Evolutionary conservation across 2,888 invertebrate species (phyloP), one percentile per base, ranked within the genome.

Genomic region (Quadriops clusia): DNA sequence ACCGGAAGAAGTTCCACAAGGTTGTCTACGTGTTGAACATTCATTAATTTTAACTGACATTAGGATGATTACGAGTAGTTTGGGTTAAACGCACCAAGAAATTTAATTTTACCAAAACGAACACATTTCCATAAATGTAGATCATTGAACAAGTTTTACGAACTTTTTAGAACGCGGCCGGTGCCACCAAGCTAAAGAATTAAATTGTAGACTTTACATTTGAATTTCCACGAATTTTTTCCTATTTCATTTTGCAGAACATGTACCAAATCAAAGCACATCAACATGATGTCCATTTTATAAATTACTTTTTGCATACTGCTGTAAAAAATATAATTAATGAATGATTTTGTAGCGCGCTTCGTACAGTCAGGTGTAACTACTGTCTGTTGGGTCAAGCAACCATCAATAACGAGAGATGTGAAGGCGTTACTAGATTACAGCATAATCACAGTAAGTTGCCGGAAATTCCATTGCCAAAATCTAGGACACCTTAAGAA

Each of bases 291-390:
- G 31, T 38, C 14, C 35, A 37, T 37, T 33, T 39, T 32, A 39
- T 39, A 41, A 41, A 41, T 40, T 32, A 36, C 32, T 34, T 38
- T 40, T 36, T 36, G 37, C 36, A 34, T 34, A 35, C 34, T 33
- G 21, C 29, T 16, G 30, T 14, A 35, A 38, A 38, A 38, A 38
- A 34, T 24, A 32, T 40, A 40, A 41, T 40, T 38, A 40, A 40
- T 40, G 41, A 39, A 42, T 33, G 36, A 35, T 39, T 37, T 33
- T 28, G 28, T 35, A 30, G 21, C 30, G 32, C 32, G 29, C 27
- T 34, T 33, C 22, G 18, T 33, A 39, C 34, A 28, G 30, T 37
- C 37, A 41, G 39, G 37, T 37, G 41, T 28, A 41, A 41, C 35
- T 36, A 30, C 32, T 32, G 34, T 35, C 34, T 36, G 36, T 27